These are phyloP conservation scores for Melanotaenia parkinsoni DNA, from an alignment of 2,797 vertebrate species.

Conservation along the genomic window DNA sequence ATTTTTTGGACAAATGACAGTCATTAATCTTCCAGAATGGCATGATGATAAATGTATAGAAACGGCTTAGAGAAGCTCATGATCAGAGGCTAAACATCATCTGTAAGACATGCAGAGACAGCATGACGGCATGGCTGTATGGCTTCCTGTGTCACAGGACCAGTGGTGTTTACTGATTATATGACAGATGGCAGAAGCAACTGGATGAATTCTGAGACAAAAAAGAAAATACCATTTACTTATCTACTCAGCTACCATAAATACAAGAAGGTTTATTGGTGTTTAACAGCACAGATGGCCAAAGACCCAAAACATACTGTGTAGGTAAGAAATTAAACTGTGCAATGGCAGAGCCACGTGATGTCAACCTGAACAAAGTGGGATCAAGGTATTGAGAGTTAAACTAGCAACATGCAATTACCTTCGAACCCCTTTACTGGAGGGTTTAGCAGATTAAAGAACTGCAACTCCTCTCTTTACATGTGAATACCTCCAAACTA, in stretches of 20 bases:
- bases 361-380: background rate
- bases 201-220: background rate
- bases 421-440: background rate
- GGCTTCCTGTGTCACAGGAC: background rate
- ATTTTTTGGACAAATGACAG: background rate
- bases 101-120: background rate
- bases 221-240: background rate
- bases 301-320: background rate
- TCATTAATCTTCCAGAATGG: background rate
- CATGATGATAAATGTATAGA: background rate
- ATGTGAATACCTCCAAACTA: too few species aligned
- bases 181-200: background rate
- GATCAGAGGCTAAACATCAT: background rate
- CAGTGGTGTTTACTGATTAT: background rate
- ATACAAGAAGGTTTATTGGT: background rate
- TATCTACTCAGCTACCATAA: background rate
- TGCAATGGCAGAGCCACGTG: background rate
- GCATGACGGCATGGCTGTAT: background rate
- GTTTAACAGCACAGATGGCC: background rate
- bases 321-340: background rate
- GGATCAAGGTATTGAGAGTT: background rate
- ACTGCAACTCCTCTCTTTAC: too few species aligned
- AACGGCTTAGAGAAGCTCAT: background rate
- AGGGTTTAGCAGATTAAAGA: too few species aligned
- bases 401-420: background rate